Evolutionary conservation across 2,888 invertebrate species (phyloP).

Genomic region (Luffia ferchaultella): DNA sequence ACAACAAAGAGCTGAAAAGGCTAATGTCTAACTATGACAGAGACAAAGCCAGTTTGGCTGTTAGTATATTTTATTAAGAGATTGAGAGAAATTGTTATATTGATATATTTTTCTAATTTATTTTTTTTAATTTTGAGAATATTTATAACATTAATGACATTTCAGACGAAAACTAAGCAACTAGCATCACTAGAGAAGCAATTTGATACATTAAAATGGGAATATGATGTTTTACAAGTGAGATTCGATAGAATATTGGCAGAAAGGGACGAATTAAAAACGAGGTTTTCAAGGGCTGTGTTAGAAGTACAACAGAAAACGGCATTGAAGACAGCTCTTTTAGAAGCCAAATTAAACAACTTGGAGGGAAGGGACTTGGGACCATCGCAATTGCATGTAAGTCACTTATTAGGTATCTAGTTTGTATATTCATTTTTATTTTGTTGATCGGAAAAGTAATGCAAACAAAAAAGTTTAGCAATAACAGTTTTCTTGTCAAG

Average conservation of each 20-base stretch:
- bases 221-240: constrained; percentile 75
- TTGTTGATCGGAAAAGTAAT: no score
- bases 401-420: no score
- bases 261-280: constrained; percentile 82
- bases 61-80: constrained; percentile 28
- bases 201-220: constrained; percentile 70
- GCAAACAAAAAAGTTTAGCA: no score
- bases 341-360: constrained; percentile 79
- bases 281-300: constrained; percentile 81
- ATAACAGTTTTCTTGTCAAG: no score
- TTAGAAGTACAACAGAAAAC: constrained; percentile 89
- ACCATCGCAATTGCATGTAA: constrained; percentile 68
- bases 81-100: constrained; percentile 1
- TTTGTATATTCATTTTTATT: constrained; percentile 2
- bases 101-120: neutral
- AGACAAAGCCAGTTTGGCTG: constrained; percentile 78
- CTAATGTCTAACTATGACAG: constrained; percentile 87
- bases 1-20: constrained; percentile 76
- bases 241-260: constrained; percentile 78
- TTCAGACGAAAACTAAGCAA: constrained; percentile 65
- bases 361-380: constrained; percentile 71
- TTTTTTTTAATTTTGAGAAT: neutral
- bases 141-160: constrained; percentile 5
- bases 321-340: constrained; percentile 79
- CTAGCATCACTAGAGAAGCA: constrained; percentile 56